A percentile compares a stretch with the other conserved stretches of the same genome.
Evolutionary conservation across 2,797 vertebrate species (phyloP).

Genomic region (Chloroceryle amazona): DNA sequence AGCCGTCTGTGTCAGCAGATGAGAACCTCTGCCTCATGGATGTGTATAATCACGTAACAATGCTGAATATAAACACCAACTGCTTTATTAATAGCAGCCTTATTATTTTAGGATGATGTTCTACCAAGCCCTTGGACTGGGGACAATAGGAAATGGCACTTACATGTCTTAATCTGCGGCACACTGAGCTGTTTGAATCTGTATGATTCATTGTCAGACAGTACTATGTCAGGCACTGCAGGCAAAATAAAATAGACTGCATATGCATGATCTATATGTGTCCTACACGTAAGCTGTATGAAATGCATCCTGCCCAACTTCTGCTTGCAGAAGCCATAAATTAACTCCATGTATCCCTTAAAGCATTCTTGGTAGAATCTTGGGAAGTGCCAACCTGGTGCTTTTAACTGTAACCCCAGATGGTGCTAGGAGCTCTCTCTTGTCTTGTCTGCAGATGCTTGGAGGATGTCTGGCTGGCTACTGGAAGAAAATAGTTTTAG

Average conservation of each 20-base stretch:
- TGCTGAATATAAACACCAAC: background rate
- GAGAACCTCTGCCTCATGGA: background rate
- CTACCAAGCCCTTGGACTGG: constrained; percentile 38
- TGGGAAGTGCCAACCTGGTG: background rate
- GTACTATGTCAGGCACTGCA: constrained; percentile 23
- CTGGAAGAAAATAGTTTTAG: background rate
- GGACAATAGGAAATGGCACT: constrained; percentile 56
- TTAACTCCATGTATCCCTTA: background rate
- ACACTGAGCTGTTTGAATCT: background rate
- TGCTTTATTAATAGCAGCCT: constrained; percentile 56
- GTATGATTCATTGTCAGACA: constrained; percentile 49
- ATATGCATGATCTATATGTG: background rate
- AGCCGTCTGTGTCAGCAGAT: constrained; percentile 7
- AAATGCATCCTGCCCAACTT: constrained; percentile 13
- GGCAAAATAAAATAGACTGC: constrained; percentile 41
- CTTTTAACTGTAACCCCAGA: background rate
- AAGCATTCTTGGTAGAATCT: background rate
- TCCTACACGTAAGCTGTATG: background rate
- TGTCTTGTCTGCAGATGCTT: background rate
- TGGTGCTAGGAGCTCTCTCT: background rate
- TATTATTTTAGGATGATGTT: constrained; percentile 47
- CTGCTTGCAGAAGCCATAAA: constrained; percentile 20
- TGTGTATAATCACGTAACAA: constrained; percentile 40
- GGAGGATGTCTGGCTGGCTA: background rate
- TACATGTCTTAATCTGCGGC: constrained; percentile 13